Evolutionary conservation across 2,797 vertebrate genomes (phyloP), one percentile per base, ranked within the genome.

Genomic region (Gadopsis marmoratus): DNA sequence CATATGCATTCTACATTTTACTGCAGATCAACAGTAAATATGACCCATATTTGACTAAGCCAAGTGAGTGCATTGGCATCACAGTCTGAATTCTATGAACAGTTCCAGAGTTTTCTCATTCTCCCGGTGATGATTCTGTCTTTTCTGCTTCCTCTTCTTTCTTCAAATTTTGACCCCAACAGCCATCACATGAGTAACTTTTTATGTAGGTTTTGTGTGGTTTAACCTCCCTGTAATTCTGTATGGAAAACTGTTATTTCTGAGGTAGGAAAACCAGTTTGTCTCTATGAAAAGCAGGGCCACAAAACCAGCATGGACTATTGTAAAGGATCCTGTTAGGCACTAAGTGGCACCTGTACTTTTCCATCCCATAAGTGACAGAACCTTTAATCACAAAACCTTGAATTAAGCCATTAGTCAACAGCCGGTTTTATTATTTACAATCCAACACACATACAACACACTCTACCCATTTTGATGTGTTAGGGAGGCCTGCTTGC

Each of bases 191-290:
- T 11, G 74, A 74, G 35, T n/a, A 50, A 68, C 63, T 62, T 11
- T 72, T 70, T 19, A 55, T 55, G 65, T 16, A 47, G 21, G 5
- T 66, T 71, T 83, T 43, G 58, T 84, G 76, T 71, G 41, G 9
- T 76, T 58, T 67, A 37, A 82, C 58, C 71, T 77, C 74, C 31
- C 61, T 29, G 56, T 64, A 21, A 76, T 71, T 71, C 41, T 51
- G 31, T 4, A 4, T 17, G 55, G 56, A 51, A 76, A 81, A 73
- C 55, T 70, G 29, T 79, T 31, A 77, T 83, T 83, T 79, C 54
- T 11, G 33, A 82, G 72, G 86, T 78, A 72, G 81, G 76, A 33
- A 88, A 94, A 91, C 85, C 79, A 65, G 89, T 92, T 89, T 76
- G 63, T 61, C 12, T 4, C 33, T 31, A 31, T 82, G 76, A 86